Conservation (phyloP, 2,113 vertebrate species). For the Callorhinus ursinus region DNA sequence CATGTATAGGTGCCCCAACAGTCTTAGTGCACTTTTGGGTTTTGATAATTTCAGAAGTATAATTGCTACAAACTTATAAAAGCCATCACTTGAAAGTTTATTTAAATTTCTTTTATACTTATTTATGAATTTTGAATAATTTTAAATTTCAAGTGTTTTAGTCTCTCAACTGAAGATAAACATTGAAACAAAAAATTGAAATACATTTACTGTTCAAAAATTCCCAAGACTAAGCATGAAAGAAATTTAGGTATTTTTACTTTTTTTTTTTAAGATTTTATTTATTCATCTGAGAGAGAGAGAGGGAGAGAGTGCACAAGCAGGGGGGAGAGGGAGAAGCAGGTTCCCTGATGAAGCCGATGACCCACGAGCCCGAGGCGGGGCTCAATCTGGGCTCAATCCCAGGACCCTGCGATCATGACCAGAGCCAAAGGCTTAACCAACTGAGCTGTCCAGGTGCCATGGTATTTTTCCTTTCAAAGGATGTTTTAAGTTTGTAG, state of each 20-base stretch:
- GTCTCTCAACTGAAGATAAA: neutral
- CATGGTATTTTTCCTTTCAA: constrained; percentile 51
- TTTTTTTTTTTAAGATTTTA: neutral
- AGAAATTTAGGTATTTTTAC: constrained; percentile 46
- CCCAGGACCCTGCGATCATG: neutral
- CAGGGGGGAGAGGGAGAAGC: neutral
- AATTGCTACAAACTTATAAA: constrained; percentile 23
- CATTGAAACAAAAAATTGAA: constrained; percentile 32
- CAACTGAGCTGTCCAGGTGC: neutral
- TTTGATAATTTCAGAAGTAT: constrained; percentile 50
- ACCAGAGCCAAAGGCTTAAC: neutral
- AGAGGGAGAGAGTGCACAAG: neutral
- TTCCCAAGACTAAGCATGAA: constrained; percentile 33
- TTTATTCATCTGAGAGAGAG: neutral
- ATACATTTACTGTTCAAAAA: constrained; percentile 38
- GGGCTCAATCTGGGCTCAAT: neutral
- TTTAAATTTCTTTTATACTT: constrained; percentile 45
- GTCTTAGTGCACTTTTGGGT: constrained; percentile 30
- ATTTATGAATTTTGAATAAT: constrained; percentile 38
- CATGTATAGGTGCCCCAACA: neutral
- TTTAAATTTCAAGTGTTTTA: constrained; percentile 39
- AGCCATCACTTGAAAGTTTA: constrained; percentile 26
- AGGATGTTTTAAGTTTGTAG: constrained; percentile 28
- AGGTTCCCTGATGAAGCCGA: neutral
- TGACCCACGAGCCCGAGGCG: too few relatives aligned